Evolutionary conservation across 1,140 invertebrate genomes (phyloP), one percentile per base, ranked within the genome.

Genomic region (Drosophila elegans): DNA sequence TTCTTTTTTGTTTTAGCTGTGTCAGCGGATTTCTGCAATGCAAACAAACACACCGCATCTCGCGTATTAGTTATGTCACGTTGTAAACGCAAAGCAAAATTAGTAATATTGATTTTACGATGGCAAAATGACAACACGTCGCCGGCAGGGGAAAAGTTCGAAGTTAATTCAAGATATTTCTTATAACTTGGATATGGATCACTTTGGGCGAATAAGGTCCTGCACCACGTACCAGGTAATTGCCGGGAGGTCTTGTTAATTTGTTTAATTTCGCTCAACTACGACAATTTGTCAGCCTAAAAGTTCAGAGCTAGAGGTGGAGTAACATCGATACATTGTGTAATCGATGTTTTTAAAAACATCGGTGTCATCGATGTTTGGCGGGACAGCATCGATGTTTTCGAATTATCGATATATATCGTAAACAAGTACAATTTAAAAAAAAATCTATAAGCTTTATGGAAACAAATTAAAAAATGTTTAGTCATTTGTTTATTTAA

Each of bases 21-120:
- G 41, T 64, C 46, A 36, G 38, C 64, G 44, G 61, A 51, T 51
- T 51, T 66, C 60, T 67, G 63, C 44, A 67, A 66, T 29, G 27
- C 44, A 34, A 16, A 25, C 2, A 51, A 51, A 36, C 64, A 32
- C 60, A 64, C 27, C 29, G 27, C 13, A 36, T 13, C 34, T 45
- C 41, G 44, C 44, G 44, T 63, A n/a, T 81, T 67, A 55, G 81
- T 84, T 84, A 84, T 86, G 83, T 86, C 83, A 86, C 66, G 80
- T 83, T 45, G 46, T 54, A 74, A 80, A 75, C 44, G 42, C 72
- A 80, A 78, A 78, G 82, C 74, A 78, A 81, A 86, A 86, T 88
- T 79, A 86, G 75, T 88, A 69, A 69, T 86, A 86, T 86, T 86
- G 83, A 86, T 86, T 86, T 89, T 89, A 69, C 75, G 66, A 64